Evolutionary conservation across 2,113 vertebrate genomes (phyloP).

Genomic region (Cyanoliseus patagonus): DNA sequence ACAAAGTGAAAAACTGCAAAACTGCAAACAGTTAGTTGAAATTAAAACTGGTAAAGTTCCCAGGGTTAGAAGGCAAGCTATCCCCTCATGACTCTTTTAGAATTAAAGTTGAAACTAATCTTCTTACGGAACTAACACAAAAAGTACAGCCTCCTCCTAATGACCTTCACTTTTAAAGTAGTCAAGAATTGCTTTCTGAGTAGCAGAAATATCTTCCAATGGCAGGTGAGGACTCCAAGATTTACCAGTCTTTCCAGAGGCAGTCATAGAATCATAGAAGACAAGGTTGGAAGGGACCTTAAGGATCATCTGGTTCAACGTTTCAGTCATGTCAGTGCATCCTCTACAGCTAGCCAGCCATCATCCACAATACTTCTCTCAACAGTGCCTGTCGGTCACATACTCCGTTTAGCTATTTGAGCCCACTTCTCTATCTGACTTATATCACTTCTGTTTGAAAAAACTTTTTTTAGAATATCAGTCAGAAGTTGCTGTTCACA

Average conservation of each 20-base stretch:
- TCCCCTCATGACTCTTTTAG: neutral
- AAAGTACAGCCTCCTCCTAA: neutral
- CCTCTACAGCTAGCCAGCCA: neutral
- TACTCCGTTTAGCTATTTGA: neutral
- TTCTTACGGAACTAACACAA: neutral
- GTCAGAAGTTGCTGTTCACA: neutral
- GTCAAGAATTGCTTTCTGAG: neutral
- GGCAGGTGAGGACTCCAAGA: neutral
- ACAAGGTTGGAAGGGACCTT: neutral
- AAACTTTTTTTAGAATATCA: neutral
- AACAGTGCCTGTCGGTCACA: rapidly evolving
- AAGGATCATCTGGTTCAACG: neutral
- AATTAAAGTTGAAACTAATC: neutral
- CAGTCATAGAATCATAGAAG: neutral
- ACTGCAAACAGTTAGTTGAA: neutral
- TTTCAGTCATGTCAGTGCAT: neutral
- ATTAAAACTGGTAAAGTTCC: neutral
- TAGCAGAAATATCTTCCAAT: neutral
- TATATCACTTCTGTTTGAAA: neutral
- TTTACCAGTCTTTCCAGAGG: neutral
- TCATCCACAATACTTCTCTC: neutral
- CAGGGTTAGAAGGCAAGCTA: neutral
- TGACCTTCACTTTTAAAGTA: rapidly evolving
- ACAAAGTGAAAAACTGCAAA: neutral
- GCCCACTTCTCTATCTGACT: neutral